These are phyloP conservation scores for Bhutanitis thaidina DNA, from an alignment of 2,888 invertebrate genomes.

Conservation along the genomic window DNA sequence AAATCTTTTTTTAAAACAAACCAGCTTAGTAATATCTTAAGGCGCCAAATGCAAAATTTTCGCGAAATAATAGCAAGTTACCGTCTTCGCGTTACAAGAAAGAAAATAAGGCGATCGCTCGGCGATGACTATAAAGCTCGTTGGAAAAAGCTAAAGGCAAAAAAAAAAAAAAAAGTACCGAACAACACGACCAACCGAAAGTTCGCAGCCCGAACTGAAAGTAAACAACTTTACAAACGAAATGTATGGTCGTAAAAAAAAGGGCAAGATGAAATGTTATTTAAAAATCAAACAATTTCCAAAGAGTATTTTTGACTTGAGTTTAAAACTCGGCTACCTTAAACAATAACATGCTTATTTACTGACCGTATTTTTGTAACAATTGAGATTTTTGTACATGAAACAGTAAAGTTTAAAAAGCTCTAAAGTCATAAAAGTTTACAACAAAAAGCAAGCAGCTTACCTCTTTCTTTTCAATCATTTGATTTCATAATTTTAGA, in stretches of 20 bases:
- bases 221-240: slow-evolving; percentile 17
- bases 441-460: too few species aligned
- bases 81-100: slow-evolving; percentile 18
- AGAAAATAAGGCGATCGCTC: slow-evolving; percentile 20
- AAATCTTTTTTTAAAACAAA: slow-evolving; percentile 8
- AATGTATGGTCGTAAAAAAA: slow-evolving; percentile 13
- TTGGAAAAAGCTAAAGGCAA: slow-evolving; percentile 14
- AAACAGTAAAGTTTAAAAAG: too few species aligned
- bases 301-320: slow-evolving; percentile 1
- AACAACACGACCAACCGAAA: slow-evolving; percentile 19
- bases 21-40: slow-evolving; percentile 11
- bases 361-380: too few species aligned
- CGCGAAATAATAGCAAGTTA: slow-evolving; percentile 19
- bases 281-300: slow-evolving; percentile 12
- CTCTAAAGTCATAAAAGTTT: too few species aligned
- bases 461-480: too few species aligned
- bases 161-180: slow-evolving; percentile 18
- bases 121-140: slow-evolving; percentile 18
- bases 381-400: too few species aligned
- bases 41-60: slow-evolving; percentile 16
- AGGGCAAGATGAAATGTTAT: slow-evolving; percentile 9
- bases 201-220: slow-evolving; percentile 17
- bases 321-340: not conserved
- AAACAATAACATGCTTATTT: not conserved
- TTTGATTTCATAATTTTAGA: too few species aligned